Evolutionary conservation across 2,113 vertebrate genomes (phyloP), one percentile per base, ranked within the genome.

Genomic region (Ciconia boyciana): DNA sequence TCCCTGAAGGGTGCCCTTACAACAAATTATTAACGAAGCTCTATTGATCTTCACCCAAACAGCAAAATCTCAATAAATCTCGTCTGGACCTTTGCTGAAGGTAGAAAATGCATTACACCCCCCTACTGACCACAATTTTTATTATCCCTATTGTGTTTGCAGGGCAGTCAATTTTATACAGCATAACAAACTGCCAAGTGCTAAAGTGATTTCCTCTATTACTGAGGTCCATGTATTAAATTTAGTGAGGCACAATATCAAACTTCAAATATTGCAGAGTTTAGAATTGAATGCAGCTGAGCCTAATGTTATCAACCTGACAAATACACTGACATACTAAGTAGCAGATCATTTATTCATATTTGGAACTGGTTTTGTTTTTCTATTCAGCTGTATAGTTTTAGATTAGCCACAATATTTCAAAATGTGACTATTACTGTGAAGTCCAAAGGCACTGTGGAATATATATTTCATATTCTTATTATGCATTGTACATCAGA

Each of bases 131-230:
- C 98, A 97, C 97, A 95, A 93, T 97, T 98, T 98, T 98, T 98
- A 98, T 96, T 98, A 98, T 96, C 48, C 7, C 97, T 98, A 98
- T 98, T 98, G 98, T 98, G 97, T 98, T 98, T 98, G 98, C 98
- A 95, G 97, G 96, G 97, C 97, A 98, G 98, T 98, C 98, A 97
- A 97, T 98, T 98, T 98, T 98, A 98, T 97, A 98, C 98, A 94
- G 97, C 96, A 97, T 98, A 98, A 98, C 98, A 98, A 98, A 98
- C 97, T 98, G 98, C 98, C 97, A 97, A 98, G 97, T 94, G 95
- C 97, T 98, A 98, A 98, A 98, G 95, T 95, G 97, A 98, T 98
- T 98, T 98, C 97, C 97, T 98, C 97, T 98, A 98, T 98, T 98
- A 98, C 97, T 69, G 97, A 97, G 97, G 98, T 96, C 97, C 92